Base-by-base conservation (phyloP, 2,888 invertebrate species). In the Piscicola geometra region DNA sequence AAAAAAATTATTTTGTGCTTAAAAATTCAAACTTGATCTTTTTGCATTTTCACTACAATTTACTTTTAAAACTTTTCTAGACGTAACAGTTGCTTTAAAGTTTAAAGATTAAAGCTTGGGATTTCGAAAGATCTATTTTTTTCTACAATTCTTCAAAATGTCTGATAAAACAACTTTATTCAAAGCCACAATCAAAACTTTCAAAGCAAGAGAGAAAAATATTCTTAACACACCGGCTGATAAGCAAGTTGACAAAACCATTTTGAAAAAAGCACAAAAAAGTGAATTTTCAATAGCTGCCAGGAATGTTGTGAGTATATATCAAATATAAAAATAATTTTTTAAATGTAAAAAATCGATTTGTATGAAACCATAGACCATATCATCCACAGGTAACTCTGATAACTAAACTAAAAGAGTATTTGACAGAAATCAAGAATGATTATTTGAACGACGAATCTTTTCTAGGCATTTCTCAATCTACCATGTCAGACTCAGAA, bases 171-270 rank as follows among this genome's bases (percentile, higher is more conserved):
- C 84, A 33, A 83, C 81, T 79, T 75, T 94, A 83, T 93, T 92
- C 85, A 94, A 86, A 81, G 93, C 91, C 86, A 93, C 91, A 85
- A 91, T 91, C 85, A 94, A 95, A 81, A 93, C 91, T 80, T 91
- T 93, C 1, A 82, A 81, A 76, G 80, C 82, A 21, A 79, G 82
- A 77, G 80, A 82, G 47, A 83, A 83, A 76, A 78, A 76, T 30
- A 75, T 79, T 15, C 79, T 79, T 0, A 76, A 78, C 56, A 68
- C 75, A 64, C 71, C 68, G 32, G 76, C 75, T 21, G 78, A 74
- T 28, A n/a, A n/a, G 1, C 69, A 56, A 35, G 50, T 75, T 75
- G 81, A 81, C 35, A 80, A 75, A 67, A 76, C 76, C 25, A 80
- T 76, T 80, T 69, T 80, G 81, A 25, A 79, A 78, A 35, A 56